These are phyloP conservation scores for Crotophaga sulcirostris DNA, from an alignment of 2,113 vertebrate genomes.

Conservation along the genomic window DNA sequence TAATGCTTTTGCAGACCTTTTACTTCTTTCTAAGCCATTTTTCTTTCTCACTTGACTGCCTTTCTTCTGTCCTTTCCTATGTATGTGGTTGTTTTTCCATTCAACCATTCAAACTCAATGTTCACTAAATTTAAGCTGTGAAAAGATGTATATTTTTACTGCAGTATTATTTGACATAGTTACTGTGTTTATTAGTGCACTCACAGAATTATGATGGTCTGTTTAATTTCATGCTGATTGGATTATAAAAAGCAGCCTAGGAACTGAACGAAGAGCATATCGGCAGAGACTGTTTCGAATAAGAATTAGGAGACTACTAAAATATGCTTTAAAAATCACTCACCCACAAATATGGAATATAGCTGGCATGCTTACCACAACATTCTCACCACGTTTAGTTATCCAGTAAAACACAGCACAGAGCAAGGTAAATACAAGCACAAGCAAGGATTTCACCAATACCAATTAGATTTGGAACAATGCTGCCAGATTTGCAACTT, in stretches of 20 bases:
- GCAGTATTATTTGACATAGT: not conserved
- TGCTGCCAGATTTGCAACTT: not conserved
- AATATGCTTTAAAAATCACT: not conserved
- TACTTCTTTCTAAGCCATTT: not conserved
- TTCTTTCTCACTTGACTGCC: not conserved
- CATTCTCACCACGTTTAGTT: not conserved
- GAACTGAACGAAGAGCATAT: not conserved
- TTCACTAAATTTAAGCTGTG: not conserved
- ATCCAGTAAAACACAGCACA: not conserved
- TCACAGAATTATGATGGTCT: not conserved
- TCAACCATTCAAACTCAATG: not conserved
- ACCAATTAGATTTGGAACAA: not conserved
- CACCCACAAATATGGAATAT: not conserved
- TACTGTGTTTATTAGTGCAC: not conserved
- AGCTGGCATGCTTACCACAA: not conserved
- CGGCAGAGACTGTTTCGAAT: not conserved
- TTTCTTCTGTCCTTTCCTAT: not conserved
- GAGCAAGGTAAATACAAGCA: not conserved
- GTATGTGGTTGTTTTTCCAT: not conserved
- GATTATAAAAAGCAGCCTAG: not conserved
- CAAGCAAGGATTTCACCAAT: not conserved
- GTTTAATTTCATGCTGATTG: not conserved
- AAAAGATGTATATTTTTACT: conserved; percentile 4
- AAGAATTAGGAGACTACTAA: not conserved
- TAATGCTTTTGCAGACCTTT: not conserved